A percentile compares a stretch with the other conserved stretches of the same genome.
Conservation (phyloP, 2,797 vertebrate genomes). For the Esox masquinongy region DNA sequence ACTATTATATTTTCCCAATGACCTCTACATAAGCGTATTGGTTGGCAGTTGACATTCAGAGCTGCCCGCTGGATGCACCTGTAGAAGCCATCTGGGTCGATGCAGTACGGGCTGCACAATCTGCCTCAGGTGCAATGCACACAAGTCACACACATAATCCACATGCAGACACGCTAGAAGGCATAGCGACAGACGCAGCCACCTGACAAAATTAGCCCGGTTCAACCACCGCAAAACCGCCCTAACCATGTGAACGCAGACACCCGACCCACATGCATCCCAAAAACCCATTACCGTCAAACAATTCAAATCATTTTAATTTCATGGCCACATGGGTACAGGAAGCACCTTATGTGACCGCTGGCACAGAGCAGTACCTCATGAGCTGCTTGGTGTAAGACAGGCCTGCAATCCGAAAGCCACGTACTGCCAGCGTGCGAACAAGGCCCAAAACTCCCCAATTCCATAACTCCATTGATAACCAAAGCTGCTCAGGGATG, state of each 20-base stretch:
- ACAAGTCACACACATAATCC: neutral
- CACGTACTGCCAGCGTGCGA: neutral
- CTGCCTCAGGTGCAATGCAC: neutral
- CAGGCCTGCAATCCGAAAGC: neutral
- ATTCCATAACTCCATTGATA: too few species aligned
- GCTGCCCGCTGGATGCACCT: conserved; percentile 35
- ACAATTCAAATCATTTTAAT: too few species aligned
- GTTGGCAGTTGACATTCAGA: conserved; percentile 34
- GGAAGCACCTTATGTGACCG: too few species aligned
- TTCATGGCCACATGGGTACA: neutral
- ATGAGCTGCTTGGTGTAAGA: too few species aligned
- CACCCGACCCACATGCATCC: neutral
- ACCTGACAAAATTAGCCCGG: conserved; percentile 7
- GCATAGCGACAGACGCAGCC: conserved; percentile 4
- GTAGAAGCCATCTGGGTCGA: conserved; percentile 38
- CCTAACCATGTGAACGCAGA: neutral
- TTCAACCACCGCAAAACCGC: neutral
- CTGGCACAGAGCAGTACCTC: too few species aligned
- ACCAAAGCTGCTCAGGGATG: too few species aligned
- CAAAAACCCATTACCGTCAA: neutral
- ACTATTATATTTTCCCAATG: neutral
- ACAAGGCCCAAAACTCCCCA: too few species aligned
- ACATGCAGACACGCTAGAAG: neutral
- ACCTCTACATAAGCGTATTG: conserved; percentile 23
- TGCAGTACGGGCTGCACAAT: neutral